These are phyloP conservation scores for Holocentrus rufus DNA, from an alignment of 2,797 vertebrate species.

Conservation along the genomic window DNA sequence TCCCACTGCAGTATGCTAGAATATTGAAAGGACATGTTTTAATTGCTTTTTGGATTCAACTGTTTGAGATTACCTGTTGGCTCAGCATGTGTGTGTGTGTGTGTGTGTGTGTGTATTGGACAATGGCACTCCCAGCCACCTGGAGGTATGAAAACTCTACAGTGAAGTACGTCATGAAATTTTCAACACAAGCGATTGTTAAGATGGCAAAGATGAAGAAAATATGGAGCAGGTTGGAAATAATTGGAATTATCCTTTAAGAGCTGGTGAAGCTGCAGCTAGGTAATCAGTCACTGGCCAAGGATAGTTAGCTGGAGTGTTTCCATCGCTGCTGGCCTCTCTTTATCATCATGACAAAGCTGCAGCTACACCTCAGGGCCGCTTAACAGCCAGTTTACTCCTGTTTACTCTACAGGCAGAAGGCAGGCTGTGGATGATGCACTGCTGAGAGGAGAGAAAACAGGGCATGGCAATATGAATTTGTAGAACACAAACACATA, in stretches of 20 bases:
- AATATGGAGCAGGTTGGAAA: too few relatives aligned
- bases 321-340: not conserved
- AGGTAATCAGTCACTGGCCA: slow-evolving; percentile 2
- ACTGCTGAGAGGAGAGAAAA: not conserved
- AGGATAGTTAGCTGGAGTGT: slow-evolving; percentile 1
- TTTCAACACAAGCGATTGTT: too few relatives aligned
- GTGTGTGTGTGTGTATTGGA: too few relatives aligned
- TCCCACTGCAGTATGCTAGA: too few relatives aligned
- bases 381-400: slow-evolving; percentile 3
- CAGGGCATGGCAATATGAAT: not conserved
- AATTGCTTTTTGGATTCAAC: too few relatives aligned
- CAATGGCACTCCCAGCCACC: too few relatives aligned
- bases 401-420: not conserved
- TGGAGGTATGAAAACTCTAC: too few relatives aligned
- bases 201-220: too few relatives aligned
- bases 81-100: too few relatives aligned
- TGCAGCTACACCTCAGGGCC: slow-evolving; percentile 4
- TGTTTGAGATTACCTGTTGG: too few relatives aligned
- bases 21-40: too few relatives aligned
- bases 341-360: slow-evolving; percentile 3
- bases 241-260: not conserved
- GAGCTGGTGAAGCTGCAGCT: not conserved
- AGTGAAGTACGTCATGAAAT: too few relatives aligned
- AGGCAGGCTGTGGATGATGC: not conserved
- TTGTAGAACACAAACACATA: not conserved